phyloP scores from a whole-genome alignment of 2,113 vertebrate genomes.

The Trochalopteron elliotii region DNA sequence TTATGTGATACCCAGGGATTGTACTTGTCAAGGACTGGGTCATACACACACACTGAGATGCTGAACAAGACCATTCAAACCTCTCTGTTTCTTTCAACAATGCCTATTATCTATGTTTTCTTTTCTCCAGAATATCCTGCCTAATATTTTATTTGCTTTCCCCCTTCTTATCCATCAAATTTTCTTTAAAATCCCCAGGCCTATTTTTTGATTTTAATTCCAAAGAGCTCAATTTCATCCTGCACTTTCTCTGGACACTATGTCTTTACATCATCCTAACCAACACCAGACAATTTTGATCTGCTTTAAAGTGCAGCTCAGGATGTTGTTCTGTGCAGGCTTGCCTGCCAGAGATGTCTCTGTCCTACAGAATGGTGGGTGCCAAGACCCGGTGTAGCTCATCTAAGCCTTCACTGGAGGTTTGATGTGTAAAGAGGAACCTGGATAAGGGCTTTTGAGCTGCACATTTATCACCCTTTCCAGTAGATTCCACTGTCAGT shows the following conservation, averaged over 20 bases:
- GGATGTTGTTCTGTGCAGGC: not conserved
- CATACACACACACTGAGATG: not conserved
- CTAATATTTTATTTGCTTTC: not conserved
- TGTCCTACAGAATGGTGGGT: not conserved
- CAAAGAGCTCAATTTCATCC: not conserved
- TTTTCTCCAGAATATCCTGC: not conserved
- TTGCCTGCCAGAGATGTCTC: not conserved
- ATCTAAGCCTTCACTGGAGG: not conserved
- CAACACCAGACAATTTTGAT: not conserved
- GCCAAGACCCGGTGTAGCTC: not conserved
- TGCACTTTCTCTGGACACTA: not conserved
- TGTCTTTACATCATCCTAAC: not conserved
- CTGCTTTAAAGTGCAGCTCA: not conserved
- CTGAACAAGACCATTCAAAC: not conserved
- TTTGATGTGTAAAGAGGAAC: not conserved
- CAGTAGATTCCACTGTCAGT: not conserved
- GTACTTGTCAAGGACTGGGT: not conserved
- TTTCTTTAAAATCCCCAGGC: not conserved
- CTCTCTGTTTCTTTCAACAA: not conserved
- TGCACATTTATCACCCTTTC: not conserved
- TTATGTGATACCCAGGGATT: not conserved
- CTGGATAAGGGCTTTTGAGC: not conserved
- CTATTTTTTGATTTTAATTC: not conserved
- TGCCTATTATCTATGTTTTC: not conserved
- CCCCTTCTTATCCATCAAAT: not conserved